A percentile compares a stretch with the other conserved stretches of the same genome.
Conservation (phyloP, 1,140 invertebrate species). For the Drosophila kikkawai region DNA sequence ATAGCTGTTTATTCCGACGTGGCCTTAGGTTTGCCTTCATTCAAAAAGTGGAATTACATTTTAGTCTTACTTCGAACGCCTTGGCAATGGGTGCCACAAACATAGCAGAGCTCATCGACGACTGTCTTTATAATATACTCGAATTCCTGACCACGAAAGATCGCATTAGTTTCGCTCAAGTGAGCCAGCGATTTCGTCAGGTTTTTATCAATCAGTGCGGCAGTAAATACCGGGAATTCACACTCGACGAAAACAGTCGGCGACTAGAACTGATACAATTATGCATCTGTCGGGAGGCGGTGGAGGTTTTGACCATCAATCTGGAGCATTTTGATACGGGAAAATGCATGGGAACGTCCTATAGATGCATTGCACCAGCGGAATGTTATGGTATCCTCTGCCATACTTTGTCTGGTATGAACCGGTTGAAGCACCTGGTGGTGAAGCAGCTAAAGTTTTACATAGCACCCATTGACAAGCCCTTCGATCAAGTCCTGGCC, state of each 20-base stretch:
- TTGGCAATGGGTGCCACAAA: constrained; percentile 33
- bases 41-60: constrained; percentile 9
- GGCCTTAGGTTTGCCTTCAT: constrained; percentile 12
- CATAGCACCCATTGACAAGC: constrained; percentile 10
- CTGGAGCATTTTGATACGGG: constrained; percentile 41
- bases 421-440: constrained; percentile 19
- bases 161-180: constrained; percentile 43
- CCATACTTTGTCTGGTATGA: constrained; percentile 38
- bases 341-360: not conserved
- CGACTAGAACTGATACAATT: constrained; percentile 37
- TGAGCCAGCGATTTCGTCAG: constrained; percentile 53
- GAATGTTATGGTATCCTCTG: constrained; percentile 40
- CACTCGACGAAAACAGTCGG: constrained; percentile 10
- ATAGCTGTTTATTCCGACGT: constrained; percentile 39
- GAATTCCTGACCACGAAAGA: constrained; percentile 29
- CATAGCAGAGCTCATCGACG: constrained; percentile 49
- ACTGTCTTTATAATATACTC: constrained; percentile 53
- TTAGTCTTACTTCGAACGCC: constrained; percentile 16
- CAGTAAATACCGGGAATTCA: constrained; percentile 27
- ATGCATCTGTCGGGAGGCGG: constrained; percentile 48
- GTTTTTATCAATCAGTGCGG: constrained; percentile 23
- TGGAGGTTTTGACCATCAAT: constrained; percentile 46
- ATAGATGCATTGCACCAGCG: constrained; percentile 20
- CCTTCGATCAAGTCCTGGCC: constrained; percentile 45
- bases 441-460: constrained; percentile 24